Evolutionary conservation across 2,888 invertebrate species (phyloP), one percentile per base, ranked within the genome.

Genomic region (Torymus texanus): DNA sequence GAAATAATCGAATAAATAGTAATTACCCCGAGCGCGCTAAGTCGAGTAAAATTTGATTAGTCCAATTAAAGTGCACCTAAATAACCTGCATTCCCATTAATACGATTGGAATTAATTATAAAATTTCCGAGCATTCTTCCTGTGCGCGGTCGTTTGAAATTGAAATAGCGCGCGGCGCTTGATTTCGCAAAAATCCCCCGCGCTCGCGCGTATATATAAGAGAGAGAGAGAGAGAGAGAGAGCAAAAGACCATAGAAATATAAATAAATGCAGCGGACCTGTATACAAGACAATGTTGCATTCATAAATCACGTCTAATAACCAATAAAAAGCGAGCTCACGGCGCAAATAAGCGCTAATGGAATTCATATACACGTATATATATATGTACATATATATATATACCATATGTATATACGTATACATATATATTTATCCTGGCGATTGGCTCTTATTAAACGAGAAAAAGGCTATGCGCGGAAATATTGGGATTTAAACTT

Each of bases 221-320:
- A 62, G 16, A 51, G 70, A 21, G 18, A 63, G 8, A 61, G 16
- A 62, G 16, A 51, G 70, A 21, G 18, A 63, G 8, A 70, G 18
- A 62, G n/a, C 11, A 16, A 59, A 18, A 41, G 53, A 55, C 59
- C 55, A 41, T 65, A 53, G 59, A 68, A 59, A 76, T 72, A 68
- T 78, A 78, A 78, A 68, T 67, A 55, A 65, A 56, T 70, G 41
- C 58, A 50, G 63, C 14, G 41, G 41, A 41, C 41, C 8, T 41
- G 41, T 41, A 41, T 55, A 56, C 51, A 73, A 77, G 77, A 78
- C 81, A 81, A 78, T 78, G 73, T 78, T 65, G 75, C 73, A 55
- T 73, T 76, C 78, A 78, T 81, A 81, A 78, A 81, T 81, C 81
- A 81, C 81, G 75, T 75, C 62, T 81, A 81, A 81, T 81, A 81